phyloP scores from a whole-genome alignment of 2,888 invertebrate species.

The Eristalinus sepulchralis region DNA sequence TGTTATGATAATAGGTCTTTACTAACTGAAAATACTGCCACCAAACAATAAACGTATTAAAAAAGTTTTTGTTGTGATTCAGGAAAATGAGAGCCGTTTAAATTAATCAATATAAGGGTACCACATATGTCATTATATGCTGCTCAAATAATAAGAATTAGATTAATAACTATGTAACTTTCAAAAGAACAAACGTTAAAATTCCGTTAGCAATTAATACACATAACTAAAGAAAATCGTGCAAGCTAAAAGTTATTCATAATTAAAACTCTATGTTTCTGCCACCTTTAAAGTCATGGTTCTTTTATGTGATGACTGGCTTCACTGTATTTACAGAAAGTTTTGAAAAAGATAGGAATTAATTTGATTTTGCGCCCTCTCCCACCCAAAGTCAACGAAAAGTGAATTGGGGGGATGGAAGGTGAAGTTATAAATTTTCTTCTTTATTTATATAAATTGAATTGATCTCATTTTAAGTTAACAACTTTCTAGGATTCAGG shows the following conservation, averaged over 20 bases:
- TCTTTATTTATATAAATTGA: constrained; percentile 52
- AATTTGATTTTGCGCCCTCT: constrained; percentile 57
- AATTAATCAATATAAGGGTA: not conserved
- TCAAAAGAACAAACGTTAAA: too few relatives aligned
- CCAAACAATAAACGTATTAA: constrained; percentile 59
- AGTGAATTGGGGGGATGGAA: constrained; percentile 16
- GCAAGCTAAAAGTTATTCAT: constrained; percentile 48
- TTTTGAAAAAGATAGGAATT: constrained; percentile 60
- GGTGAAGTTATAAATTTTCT: constrained; percentile 29
- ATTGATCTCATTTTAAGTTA: constrained; percentile 62
- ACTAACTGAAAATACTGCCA: constrained; percentile 42
- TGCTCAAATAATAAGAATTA: constrained; percentile 2
- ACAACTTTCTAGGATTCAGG: constrained; percentile 49
- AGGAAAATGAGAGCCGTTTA: not conserved
- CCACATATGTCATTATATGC: not conserved
- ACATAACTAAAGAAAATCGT: too few relatives aligned
- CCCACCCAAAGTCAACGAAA: constrained; percentile 27
- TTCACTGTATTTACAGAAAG: constrained; percentile 42
- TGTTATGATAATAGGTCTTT: constrained; percentile 58
- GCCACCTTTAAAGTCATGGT: constrained; percentile 43
- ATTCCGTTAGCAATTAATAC: too few relatives aligned
- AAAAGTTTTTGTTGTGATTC: constrained; percentile 15
- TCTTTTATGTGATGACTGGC: constrained; percentile 34
- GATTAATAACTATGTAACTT: constrained; percentile 18
- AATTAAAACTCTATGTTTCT: constrained; percentile 64